A percentile compares a stretch with the other conserved stretches of the same genome.
These are phyloP conservation scores for Sarcophaga variegata DNA, from an alignment of 2,888 invertebrate genomes.

Conservation along the genomic window DNA sequence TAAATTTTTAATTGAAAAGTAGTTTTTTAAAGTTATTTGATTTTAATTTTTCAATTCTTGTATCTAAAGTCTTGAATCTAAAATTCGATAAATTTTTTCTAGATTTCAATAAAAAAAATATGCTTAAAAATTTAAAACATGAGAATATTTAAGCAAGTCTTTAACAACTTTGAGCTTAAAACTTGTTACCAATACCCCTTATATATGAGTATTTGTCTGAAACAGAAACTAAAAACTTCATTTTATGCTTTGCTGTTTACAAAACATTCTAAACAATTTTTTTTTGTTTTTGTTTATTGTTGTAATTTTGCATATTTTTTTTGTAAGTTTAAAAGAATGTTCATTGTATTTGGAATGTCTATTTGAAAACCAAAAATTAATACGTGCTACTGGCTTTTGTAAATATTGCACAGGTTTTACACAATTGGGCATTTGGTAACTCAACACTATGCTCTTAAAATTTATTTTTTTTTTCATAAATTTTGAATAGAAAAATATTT, in stretches of 20 bases:
- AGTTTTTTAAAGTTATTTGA: not conserved
- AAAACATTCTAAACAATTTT: conserved; percentile 43
- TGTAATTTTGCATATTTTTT: conserved; percentile 13
- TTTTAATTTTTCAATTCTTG: not conserved
- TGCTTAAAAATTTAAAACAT: not conserved
- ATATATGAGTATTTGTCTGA: conserved; percentile 2
- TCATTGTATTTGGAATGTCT: conserved; percentile 24
- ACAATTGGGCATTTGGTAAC: not conserved
- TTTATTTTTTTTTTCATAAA: not conserved
- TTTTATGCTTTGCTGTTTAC: conserved; percentile 9
- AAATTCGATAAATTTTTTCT: not conserved
- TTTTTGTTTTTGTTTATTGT: not conserved
- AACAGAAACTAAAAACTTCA: conserved; percentile 6
- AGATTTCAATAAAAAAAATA: not conserved
- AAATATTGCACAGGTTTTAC: not conserved
- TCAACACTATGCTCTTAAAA: not conserved
- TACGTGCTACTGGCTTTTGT: conserved; percentile 25
- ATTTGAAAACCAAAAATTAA: not conserved
- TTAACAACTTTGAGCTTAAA: conserved; percentile 61
- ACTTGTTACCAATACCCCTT: conserved; percentile 50
- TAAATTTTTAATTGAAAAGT: not conserved
- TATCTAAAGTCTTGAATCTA: too few species aligned
- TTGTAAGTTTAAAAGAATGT: conserved; percentile 19
- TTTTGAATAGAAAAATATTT: not conserved
- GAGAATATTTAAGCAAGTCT: conserved; percentile 9